These are phyloP conservation scores for Spinibarbus caldwelli DNA, from an alignment of 2,797 vertebrate species.

Conservation along the genomic window DNA sequence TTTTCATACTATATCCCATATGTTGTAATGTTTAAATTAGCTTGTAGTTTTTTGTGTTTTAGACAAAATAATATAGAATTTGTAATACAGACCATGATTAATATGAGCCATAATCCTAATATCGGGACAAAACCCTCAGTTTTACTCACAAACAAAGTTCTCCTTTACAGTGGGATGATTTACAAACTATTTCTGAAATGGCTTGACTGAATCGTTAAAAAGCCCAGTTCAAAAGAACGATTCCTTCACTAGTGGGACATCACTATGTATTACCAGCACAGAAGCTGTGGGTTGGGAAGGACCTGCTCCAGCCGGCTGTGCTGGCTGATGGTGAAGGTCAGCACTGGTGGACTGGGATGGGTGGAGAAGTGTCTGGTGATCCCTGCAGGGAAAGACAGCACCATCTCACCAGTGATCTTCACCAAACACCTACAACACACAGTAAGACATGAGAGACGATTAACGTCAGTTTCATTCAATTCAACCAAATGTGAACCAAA, in stretches of 20 bases:
- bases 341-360: conserved; percentile 88
- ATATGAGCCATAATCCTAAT: background rate
- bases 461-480: background rate
- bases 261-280: conserved; percentile 87
- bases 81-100: background rate
- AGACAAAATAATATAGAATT: background rate
- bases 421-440: conserved; percentile 86
- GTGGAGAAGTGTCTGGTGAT: conserved; percentile 97
- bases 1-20: background rate
- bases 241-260: background rate
- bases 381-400: conserved; percentile 95
- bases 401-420: conserved; percentile 98
- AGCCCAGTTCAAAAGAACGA: background rate
- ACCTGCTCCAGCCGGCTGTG: conserved; percentile 94
- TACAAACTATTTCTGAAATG: background rate
- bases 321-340: conserved; percentile 94
- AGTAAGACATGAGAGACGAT: background rate
- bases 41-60: background rate
- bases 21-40: background rate
- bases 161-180: background rate
- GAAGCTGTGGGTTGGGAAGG: conserved; percentile 96
- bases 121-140: background rate
- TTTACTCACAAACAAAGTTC: background rate
- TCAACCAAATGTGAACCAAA: background rate
- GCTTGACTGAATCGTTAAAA: background rate